Percentiles rank a stretch among this genome's conserved stretches.
Evolutionary conservation across 2,888 invertebrate genomes (phyloP).

Genomic region (Leucozona laternaria): DNA sequence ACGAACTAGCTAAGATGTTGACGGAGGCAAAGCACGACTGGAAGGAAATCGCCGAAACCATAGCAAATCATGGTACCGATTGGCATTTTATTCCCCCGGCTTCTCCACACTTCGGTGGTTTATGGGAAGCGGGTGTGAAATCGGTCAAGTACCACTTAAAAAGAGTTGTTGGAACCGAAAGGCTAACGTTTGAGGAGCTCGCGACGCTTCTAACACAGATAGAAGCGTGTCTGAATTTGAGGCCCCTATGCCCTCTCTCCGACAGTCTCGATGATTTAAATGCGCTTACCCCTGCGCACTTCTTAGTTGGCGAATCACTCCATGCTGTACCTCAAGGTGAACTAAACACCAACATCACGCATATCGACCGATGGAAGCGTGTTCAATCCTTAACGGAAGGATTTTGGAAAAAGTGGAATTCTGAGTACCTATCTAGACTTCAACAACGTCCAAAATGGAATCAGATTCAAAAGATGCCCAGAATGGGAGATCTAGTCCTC

Average conservation of each 20-base stretch:
- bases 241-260: too few species aligned
- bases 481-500: too few species aligned
- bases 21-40: neutral
- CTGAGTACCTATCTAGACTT: conserved; percentile 4
- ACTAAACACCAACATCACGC: too few species aligned
- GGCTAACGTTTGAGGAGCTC: neutral
- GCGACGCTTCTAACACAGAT: conserved; percentile 12
- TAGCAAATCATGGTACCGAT: conserved; percentile 22
- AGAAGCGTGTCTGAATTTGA: too few species aligned
- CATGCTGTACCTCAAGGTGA: too few species aligned
- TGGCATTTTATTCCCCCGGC: conserved; percentile 33
- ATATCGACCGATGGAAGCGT: too few species aligned
- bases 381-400: neutral
- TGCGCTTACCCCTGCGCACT: too few species aligned
- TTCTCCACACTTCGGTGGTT: conserved; percentile 34
- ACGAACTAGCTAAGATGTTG: conserved; percentile 13
- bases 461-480: neutral
- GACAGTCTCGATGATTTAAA: too few species aligned
- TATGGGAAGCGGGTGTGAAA: conserved; percentile 23
- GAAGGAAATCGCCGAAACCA: neutral
- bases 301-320: too few species aligned
- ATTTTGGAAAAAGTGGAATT: conserved; percentile 26
- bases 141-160: neutral
- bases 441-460: conserved; percentile 46
- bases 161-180: too few species aligned